phyloP scores from a whole-genome alignment of 2,797 vertebrate genomes.

The Eidolon dupreanum region DNA sequence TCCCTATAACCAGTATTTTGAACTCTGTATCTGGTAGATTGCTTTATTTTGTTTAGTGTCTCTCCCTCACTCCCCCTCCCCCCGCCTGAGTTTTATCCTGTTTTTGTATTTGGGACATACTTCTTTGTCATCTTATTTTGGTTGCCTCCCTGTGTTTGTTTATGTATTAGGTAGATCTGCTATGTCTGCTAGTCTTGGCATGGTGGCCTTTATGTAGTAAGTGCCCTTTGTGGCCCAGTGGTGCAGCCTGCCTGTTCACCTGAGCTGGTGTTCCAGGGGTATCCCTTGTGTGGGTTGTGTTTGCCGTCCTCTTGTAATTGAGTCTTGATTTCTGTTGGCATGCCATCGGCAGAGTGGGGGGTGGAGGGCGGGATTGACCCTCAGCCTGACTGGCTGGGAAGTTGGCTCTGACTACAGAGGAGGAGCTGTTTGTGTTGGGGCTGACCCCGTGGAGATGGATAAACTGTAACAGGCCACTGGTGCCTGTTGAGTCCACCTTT shows the following conservation, averaged over 20 bases:
- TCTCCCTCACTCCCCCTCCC: too few species aligned
- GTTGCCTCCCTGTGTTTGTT: not conserved
- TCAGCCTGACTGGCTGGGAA: not conserved
- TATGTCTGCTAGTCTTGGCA: not conserved
- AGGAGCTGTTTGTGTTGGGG: not conserved
- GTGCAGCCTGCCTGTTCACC: too few species aligned
- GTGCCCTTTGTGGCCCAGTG: not conserved
- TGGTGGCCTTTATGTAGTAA: not conserved
- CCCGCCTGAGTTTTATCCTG: not conserved
- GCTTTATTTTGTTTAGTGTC: not conserved
- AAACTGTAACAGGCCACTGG: not conserved
- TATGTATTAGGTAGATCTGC: not conserved
- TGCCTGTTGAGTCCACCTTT: not conserved
- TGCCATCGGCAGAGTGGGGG: too few species aligned
- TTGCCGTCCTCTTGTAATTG: not conserved
- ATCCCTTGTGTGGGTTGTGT: not conserved
- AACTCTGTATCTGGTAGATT: not conserved
- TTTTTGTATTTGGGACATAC: not conserved
- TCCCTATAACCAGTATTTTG: not conserved
- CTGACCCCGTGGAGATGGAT: not conserved
- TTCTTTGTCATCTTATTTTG: not conserved
- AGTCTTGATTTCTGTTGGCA: too few species aligned
- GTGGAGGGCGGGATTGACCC: too few species aligned
- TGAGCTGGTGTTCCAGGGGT: not conserved
- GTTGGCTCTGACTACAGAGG: not conserved